Evolutionary conservation across 1,140 invertebrate species (phyloP).

Genomic region (Cylas formicarius): DNA sequence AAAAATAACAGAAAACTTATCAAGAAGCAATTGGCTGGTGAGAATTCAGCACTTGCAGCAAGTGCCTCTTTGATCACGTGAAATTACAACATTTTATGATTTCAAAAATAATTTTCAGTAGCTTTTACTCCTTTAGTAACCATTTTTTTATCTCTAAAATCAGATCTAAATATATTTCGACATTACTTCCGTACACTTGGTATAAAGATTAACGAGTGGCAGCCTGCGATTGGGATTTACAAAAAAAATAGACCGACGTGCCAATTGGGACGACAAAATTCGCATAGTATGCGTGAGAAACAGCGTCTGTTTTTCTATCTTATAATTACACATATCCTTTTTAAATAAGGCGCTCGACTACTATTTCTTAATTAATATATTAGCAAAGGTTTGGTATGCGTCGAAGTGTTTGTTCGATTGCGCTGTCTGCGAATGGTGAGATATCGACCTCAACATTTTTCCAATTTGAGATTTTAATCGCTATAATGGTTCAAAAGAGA

Average conservation of each 20-base stretch:
- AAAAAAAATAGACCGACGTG: neutral
- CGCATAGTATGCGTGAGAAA: neutral
- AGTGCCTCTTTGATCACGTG: too few relatives aligned
- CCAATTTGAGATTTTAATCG: slow-evolving; percentile 1
- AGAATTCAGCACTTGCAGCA: too few relatives aligned
- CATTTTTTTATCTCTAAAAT: too few relatives aligned
- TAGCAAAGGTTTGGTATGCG: slow-evolving; percentile 8
- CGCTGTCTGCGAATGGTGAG: slow-evolving; percentile 8
- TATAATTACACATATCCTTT: slow-evolving; percentile 5
- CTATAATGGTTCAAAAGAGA: slow-evolving; percentile 3
- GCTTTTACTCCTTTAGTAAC: too few relatives aligned
- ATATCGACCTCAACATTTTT: slow-evolving; percentile 10
- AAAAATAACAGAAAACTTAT: too few relatives aligned
- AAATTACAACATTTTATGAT: too few relatives aligned
- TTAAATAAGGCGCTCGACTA: slow-evolving; percentile 9
- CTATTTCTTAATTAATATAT: slow-evolving; percentile 11
- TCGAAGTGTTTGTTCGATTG: slow-evolving; percentile 8
- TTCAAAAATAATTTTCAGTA: too few relatives aligned
- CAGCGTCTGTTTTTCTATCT: neutral
- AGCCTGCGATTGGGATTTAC: neutral
- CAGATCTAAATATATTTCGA: too few relatives aligned
- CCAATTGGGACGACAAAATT: neutral
- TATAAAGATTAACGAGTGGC: neutral
- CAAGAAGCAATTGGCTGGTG: too few relatives aligned
- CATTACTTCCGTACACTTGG: neutral